Percentiles rank a stretch among this genome's conserved stretches.
Conservation (phyloP, 1,140 invertebrate species). For the Solenopsis invicta region DNA sequence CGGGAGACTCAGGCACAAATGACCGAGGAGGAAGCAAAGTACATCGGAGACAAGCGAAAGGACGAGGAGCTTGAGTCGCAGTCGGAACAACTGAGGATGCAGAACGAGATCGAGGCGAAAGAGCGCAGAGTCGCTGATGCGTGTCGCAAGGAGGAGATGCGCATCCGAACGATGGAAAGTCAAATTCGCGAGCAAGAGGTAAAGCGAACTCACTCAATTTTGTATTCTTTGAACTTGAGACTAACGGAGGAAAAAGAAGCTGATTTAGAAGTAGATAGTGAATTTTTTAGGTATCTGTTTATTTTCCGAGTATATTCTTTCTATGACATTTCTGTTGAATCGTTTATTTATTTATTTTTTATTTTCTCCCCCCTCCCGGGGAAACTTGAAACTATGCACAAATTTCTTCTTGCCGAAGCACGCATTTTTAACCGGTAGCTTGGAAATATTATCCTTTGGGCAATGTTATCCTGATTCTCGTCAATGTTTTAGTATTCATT, state of each 20-base stretch:
- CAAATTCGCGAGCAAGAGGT: conserved; percentile 88
- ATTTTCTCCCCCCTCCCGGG: not conserved
- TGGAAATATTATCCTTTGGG: conserved; percentile 38
- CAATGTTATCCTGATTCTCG: conserved; percentile 11
- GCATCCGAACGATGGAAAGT: conserved; percentile 87
- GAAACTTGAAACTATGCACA: conserved; percentile 40
- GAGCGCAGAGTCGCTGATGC: conserved; percentile 78
- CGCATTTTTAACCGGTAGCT: conserved; percentile 52
- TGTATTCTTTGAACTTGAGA: conserved; percentile 12
- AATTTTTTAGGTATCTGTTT: conserved; percentile 38
- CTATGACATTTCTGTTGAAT: conserved; percentile 13
- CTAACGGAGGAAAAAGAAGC: conserved; percentile 16
- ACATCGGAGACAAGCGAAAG: conserved; percentile 74
- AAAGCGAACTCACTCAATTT: conserved; percentile 20
- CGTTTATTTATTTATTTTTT: not conserved
- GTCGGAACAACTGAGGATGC: conserved; percentile 77
- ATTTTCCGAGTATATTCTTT: conserved; percentile 8
- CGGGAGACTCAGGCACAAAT: conserved; percentile 60
- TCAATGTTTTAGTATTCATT: not conserved
- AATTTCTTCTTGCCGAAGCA: conserved; percentile 36
- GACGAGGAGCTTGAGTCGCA: conserved; percentile 78
- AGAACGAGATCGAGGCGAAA: conserved; percentile 76
- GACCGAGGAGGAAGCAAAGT: conserved; percentile 67
- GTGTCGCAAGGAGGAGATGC: conserved; percentile 84
- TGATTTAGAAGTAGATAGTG: conserved; percentile 47